Evolutionary conservation across 2,113 vertebrate species (phyloP).

Genomic region (Ovibos moschatus): DNA sequence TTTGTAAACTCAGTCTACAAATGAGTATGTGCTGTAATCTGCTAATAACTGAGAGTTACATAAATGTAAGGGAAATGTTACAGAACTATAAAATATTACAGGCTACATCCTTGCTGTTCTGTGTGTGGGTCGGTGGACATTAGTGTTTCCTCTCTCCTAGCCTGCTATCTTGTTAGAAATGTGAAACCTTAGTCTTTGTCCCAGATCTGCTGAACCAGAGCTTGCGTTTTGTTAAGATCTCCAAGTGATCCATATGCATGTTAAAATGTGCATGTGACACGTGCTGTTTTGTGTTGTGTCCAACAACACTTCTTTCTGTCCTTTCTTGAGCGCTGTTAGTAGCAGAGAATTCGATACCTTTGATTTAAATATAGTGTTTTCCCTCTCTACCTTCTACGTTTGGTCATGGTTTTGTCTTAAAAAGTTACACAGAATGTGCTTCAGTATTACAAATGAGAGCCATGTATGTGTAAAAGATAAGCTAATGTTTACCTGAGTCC

Average conservation of each 20-base stretch:
- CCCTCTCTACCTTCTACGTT: neutral
- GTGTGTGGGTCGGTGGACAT: neutral
- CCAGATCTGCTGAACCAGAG: neutral
- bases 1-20: neutral
- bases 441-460: neutral
- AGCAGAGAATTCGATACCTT: constrained; percentile 3
- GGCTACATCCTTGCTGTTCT: neutral
- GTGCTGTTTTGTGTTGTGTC: neutral
- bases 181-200: neutral
- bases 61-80: neutral
- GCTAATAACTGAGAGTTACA: neutral
- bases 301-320: neutral
- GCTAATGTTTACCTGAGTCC: neutral
- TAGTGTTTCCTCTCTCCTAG: neutral
- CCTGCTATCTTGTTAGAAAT: neutral
- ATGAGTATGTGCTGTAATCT: neutral
- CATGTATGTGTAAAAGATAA: neutral
- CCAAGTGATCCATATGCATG: neutral
- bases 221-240: neutral
- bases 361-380: neutral
- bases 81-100: neutral
- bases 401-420: neutral
- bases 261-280: neutral
- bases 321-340: neutral
- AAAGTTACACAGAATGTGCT: neutral